These are phyloP conservation scores for Esox niger DNA, from an alignment of 2,113 vertebrate species.

Conservation along the genomic window DNA sequence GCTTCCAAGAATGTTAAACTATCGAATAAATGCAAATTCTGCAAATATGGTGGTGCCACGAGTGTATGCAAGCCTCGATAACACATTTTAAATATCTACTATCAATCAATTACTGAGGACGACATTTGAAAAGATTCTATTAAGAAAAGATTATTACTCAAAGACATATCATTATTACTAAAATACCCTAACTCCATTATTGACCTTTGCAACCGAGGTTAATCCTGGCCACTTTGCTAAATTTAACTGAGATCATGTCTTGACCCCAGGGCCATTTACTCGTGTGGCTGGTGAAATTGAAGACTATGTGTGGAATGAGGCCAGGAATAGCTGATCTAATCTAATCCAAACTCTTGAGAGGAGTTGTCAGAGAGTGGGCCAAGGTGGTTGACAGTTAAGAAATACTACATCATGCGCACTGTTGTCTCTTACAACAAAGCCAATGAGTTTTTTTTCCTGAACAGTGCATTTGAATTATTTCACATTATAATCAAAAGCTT, in stretches of 20 bases:
- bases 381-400: conserved; percentile 19
- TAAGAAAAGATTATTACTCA: conserved; percentile 20
- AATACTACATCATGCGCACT: background rate
- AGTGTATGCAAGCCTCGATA: conserved; percentile 18
- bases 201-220: conserved; percentile 47
- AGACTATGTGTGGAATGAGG: conserved; percentile 22
- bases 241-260: conserved; percentile 16
- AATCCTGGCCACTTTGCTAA: conserved; percentile 35
- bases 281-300: conserved; percentile 10
- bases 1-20: conserved; percentile 20
- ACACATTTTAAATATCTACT: background rate
- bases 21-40: background rate
- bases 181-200: conserved; percentile 39
- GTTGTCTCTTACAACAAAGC: conserved; percentile 27
- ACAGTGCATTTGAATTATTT: conserved; percentile 65
- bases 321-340: conserved; percentile 28
- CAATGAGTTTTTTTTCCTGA: conserved; percentile 30
- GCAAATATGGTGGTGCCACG: conserved; percentile 22
- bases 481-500: conserved; percentile 62
- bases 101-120: too few species aligned
- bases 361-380: conserved; percentile 6
- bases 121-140: too few species aligned
- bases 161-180: background rate
- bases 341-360: conserved; percentile 32
- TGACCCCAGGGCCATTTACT: conserved; percentile 12